These are phyloP conservation scores for Psilopsiagon aymara DNA, from an alignment of 2,113 vertebrate species.

Conservation along the genomic window DNA sequence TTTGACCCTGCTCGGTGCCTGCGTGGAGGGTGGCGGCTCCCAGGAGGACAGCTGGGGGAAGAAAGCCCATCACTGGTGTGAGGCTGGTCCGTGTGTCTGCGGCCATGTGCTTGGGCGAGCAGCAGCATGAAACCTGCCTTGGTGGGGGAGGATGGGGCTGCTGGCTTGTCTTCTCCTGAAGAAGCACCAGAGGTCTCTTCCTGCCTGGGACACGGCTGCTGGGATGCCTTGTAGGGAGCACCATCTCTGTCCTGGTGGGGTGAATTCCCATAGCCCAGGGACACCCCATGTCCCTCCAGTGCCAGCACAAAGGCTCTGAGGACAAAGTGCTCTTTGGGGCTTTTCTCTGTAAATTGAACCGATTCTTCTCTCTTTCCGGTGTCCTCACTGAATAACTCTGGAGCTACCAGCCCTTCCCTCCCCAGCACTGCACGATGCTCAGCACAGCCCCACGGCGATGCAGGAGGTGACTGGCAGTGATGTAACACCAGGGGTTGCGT, in stretches of 20 bases:
- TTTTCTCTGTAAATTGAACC: not conserved
- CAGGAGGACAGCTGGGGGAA: fast-evolving
- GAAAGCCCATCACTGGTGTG: not conserved
- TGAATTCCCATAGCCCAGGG: not conserved
- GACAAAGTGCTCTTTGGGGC: not conserved
- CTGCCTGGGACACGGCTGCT: fast-evolving
- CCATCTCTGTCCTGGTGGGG: not conserved
- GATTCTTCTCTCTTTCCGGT: not conserved
- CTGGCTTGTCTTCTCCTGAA: not conserved
- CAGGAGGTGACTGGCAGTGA: fast-evolving
- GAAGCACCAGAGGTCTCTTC: not conserved
- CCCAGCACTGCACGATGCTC: fast-evolving
- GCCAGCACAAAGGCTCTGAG: not conserved
- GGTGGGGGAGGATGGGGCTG: not conserved
- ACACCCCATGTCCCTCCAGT: not conserved
- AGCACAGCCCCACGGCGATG: fast-evolving
- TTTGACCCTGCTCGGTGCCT: not conserved
- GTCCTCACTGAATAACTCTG: fast-evolving
- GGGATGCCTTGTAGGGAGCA: fast-evolving
- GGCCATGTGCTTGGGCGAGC: not conserved
- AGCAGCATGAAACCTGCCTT: not conserved
- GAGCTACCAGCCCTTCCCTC: not conserved
- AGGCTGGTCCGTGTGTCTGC: not conserved
- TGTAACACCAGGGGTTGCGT: not conserved
- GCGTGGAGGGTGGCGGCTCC: not conserved